phyloP scores from a whole-genome alignment of 2,888 invertebrate genomes.

The Leptogaster cylindrica region DNA sequence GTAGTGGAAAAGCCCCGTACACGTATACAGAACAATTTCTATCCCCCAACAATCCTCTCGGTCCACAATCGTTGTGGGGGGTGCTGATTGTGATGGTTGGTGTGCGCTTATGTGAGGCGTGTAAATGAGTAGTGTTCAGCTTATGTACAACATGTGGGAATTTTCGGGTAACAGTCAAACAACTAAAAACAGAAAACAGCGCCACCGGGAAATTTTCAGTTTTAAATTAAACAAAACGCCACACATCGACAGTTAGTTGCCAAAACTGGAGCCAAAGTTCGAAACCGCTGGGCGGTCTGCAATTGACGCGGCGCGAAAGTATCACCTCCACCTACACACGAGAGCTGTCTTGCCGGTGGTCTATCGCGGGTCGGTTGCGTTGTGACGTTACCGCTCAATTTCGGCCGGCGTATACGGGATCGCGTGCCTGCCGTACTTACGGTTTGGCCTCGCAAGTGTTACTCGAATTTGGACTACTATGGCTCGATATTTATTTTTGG shows the following conservation, averaged over 20 bases:
- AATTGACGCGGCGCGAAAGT: neutral
- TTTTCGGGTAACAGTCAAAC: conserved; percentile 25
- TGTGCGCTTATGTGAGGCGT: conserved; percentile 27
- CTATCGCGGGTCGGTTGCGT: no score
- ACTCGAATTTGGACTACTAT: conserved; percentile 21
- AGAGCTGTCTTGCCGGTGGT: neutral
- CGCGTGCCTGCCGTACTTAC: conserved; percentile 33
- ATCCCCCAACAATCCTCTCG: neutral
- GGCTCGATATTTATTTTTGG: conserved; percentile 39
- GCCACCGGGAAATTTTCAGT: conserved; percentile 37
- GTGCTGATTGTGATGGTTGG: neutral
- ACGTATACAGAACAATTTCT: neutral
- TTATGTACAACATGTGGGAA: conserved; percentile 38
- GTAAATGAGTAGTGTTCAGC: conserved; percentile 30
- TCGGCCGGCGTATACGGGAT: conserved; percentile 5
- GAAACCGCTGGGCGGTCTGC: conserved; percentile 34
- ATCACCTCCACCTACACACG: neutral
- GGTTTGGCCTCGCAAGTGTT: conserved; percentile 8
- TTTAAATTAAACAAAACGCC: conserved; percentile 33
- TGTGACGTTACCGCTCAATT: neutral
- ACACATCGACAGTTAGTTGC: conserved; percentile 34
- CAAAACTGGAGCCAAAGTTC: conserved; percentile 36
- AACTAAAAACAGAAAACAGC: conserved; percentile 29
- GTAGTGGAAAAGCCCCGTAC: neutral
- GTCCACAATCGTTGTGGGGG: neutral